Evolutionary conservation across 2,888 invertebrate species (phyloP), one percentile per base, ranked within the genome.

Genomic region (Rhimphoctona megacephalus): DNA sequence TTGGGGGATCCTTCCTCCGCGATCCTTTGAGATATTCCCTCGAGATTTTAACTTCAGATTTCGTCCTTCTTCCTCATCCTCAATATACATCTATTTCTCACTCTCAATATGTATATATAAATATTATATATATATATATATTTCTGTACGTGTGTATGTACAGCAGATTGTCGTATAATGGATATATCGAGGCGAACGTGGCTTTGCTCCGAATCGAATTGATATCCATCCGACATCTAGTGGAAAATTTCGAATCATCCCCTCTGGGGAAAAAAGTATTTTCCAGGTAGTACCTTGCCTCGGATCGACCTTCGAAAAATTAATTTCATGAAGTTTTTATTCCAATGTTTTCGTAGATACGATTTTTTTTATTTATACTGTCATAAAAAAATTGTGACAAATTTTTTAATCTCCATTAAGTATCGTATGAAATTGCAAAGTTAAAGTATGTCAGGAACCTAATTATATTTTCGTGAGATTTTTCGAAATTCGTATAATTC

Each of bases 1-100:
- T 39, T n/a, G 57, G 69, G 74, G 57, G 9, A 61, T 76, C 30
- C 67, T 64, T 61, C 43, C 66, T 70, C 81, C 33, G 11, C 52
- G 78, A 74, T 79, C 74, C 85, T 74, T 79, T 69, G 73, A 82
- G 49, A 77, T 54, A 83, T 83, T 83, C 85, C 82, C 82, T 70
- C 64, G 82, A 80, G 85, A 85, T 85, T 85, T 82, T 79, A 73
- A 19, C 82, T 74, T 82, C 73, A 85, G 82, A 85, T 85, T 82
- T 74, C 76, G 69, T 79, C 61, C 67, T 70, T 67, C 30, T 72
- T 54, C 66, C 66, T 33, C 80, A 1, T 64, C 49, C 7, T 25
- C 14, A 25, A 78, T 52, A 54, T 46, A 78, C 67, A 57, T 85
- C 25, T 61, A 81, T 85, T 79, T 81, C 52, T 72, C 39, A 49